These are phyloP conservation scores for Drosophila putrida DNA, from an alignment of 2,888 invertebrate species.

Conservation along the genomic window DNA sequence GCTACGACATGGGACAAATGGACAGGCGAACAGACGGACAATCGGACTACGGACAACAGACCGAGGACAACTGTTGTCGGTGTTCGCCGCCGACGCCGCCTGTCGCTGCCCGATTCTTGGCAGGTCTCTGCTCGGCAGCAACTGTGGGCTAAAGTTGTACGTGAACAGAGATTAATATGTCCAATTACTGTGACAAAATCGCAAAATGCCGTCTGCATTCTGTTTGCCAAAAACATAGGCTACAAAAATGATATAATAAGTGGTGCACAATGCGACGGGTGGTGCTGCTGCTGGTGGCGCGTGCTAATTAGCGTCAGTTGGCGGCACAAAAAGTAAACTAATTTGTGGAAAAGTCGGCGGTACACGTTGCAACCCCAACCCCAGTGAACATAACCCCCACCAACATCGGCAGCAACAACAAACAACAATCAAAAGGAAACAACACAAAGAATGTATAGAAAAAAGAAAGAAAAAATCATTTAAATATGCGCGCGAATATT, in stretches of 20 bases:
- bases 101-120: slow-evolving; percentile 57
- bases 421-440: slow-evolving; percentile 14
- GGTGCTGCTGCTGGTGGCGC: slow-evolving; percentile 60
- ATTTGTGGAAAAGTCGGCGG: slow-evolving; percentile 73
- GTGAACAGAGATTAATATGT: slow-evolving; percentile 85
- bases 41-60: slow-evolving; percentile 8
- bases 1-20: slow-evolving; percentile 43
- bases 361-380: slow-evolving; percentile 52
- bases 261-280: slow-evolving; percentile 57
- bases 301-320: slow-evolving; percentile 80
- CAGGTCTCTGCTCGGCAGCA: slow-evolving; percentile 54
- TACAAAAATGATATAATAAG: slow-evolving; percentile 76
- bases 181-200: slow-evolving; percentile 85
- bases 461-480: slow-evolving; percentile 40
- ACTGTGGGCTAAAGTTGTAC: slow-evolving; percentile 57
- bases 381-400: slow-evolving; percentile 59
- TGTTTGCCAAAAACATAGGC: slow-evolving; percentile 57
- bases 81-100: slow-evolving; percentile 43
- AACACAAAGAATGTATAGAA: neutral
- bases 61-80: slow-evolving; percentile 44
- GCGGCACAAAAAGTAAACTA: slow-evolving; percentile 74
- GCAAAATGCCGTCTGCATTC: slow-evolving; percentile 81
- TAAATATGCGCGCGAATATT: slow-evolving; percentile 64
- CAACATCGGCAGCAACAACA: slow-evolving; percentile 30
- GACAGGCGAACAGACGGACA: slow-evolving; percentile 13